Conservation (phyloP, 2,797 vertebrate genomes). For the Fistularia commersonii region DNA sequence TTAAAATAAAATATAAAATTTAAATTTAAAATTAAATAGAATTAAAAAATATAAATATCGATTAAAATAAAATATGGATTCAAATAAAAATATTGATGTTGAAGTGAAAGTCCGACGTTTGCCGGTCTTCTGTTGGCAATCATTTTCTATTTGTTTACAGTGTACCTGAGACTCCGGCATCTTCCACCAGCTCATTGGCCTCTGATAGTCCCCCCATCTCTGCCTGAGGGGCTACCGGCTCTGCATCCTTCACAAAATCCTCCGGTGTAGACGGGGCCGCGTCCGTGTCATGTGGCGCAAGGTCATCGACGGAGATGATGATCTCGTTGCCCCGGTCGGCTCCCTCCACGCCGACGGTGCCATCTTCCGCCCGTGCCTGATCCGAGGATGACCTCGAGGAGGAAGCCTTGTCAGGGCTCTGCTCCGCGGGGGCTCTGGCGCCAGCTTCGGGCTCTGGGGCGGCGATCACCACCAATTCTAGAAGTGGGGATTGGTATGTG, state of each 20-base stretch:
- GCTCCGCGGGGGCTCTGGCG: slow-evolving; percentile 23
- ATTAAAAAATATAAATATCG: no score
- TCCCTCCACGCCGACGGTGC: slow-evolving; percentile 27
- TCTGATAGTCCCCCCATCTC: slow-evolving; percentile 39
- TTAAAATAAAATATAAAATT: no score
- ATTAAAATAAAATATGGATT: no score
- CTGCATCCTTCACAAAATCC: slow-evolving; percentile 33
- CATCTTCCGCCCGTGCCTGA: slow-evolving; percentile 21
- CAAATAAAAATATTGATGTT: no score
- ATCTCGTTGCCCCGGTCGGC: slow-evolving; percentile 57
- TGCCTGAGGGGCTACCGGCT: slow-evolving; percentile 36
- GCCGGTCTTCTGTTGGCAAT: no score
- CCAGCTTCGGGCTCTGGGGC: slow-evolving; percentile 30
- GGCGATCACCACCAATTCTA: slow-evolving; percentile 52
- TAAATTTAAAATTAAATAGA: no score
- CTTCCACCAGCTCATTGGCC: slow-evolving; percentile 47
- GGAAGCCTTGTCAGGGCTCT: slow-evolving; percentile 21
- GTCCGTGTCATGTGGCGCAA: slow-evolving; percentile 24
- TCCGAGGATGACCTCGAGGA: slow-evolving; percentile 24
- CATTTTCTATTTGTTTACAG: slow-evolving; percentile 3
- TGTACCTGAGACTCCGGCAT: slow-evolving; percentile 4
- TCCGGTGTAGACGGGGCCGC: slow-evolving; percentile 39
- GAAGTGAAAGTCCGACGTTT: no score
- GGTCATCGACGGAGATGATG: slow-evolving; percentile 46
- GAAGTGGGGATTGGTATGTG: slow-evolving; percentile 58